phyloP scores from a whole-genome alignment of 92 coral and sea anemone species.

The Parazoanthus swiftii region DNA sequence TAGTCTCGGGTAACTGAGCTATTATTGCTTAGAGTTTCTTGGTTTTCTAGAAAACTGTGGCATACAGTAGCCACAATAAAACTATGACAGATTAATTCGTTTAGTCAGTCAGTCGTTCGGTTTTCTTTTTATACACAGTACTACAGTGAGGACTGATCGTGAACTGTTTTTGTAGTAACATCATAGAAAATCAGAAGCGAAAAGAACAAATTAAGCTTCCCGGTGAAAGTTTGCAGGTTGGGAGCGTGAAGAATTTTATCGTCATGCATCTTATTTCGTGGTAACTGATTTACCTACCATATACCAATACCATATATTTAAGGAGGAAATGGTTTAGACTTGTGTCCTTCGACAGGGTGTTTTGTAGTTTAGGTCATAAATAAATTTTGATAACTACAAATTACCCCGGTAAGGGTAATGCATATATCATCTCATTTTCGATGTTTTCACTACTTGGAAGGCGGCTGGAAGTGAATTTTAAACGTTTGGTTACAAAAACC shows the following conservation, averaged over 20 bases:
- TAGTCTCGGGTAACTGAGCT: conserved; percentile 62
- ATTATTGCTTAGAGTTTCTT: conserved; percentile 23
- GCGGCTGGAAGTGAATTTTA: too few species aligned
- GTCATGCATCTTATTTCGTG: neutral
- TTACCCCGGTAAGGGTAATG: too few species aligned
- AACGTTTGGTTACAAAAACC: too few species aligned
- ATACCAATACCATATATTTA: too few species aligned
- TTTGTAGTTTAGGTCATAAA: too few species aligned
- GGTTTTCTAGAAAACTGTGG: conserved; percentile 9
- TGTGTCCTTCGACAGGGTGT: too few species aligned
- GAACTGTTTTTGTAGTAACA: neutral
- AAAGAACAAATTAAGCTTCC: conserved; percentile 21
- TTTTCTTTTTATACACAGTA: neutral
- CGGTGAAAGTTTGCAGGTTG: neutral
- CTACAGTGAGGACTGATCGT: conserved; percentile 1
- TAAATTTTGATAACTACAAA: too few species aligned
- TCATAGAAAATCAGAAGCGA: neutral
- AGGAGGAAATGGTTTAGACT: too few species aligned
- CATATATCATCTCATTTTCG: too few species aligned
- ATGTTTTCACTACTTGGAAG: too few species aligned
- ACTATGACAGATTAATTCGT: too few species aligned
- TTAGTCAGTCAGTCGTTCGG: neutral
- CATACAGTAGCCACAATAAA: neutral
- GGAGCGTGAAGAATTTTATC: neutral
- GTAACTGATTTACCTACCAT: too few species aligned